Percentiles rank a stretch among this genome's conserved stretches.
phyloP scores from a whole-genome alignment of 2,888 invertebrate genomes.

The Acanthosepion esculentum region DNA sequence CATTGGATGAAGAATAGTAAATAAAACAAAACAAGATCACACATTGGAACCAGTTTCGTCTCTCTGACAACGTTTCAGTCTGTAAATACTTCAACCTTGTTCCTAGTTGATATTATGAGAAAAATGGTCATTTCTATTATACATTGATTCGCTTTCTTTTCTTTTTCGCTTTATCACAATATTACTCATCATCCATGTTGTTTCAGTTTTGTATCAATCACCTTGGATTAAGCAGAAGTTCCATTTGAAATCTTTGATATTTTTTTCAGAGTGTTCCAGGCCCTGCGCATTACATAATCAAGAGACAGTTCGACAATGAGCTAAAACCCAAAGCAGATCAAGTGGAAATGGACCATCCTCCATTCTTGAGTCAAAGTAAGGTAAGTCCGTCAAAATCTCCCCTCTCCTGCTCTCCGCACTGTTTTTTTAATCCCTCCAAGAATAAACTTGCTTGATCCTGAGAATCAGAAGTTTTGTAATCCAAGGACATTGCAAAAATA shows the following conservation, averaged over 20 bases:
- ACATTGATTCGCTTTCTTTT: too few relatives aligned
- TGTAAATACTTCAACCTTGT: too few relatives aligned
- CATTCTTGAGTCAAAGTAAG: conserved; percentile 74
- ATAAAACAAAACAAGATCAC: too few relatives aligned
- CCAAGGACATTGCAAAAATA: not conserved
- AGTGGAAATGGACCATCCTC: conserved; percentile 74
- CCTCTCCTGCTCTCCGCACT: too few relatives aligned
- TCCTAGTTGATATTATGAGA: too few relatives aligned
- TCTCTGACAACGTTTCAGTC: too few relatives aligned
- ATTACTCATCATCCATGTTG: not conserved
- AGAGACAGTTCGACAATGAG: conserved; percentile 69
- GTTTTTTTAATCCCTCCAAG: not conserved
- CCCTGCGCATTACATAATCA: conserved; percentile 73
- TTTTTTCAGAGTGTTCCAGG: conserved; percentile 71
- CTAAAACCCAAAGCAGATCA: conserved; percentile 72
- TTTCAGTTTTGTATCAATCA: not conserved
- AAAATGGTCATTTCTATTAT: too few relatives aligned
- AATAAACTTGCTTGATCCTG: not conserved
- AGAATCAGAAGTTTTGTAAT: not conserved
- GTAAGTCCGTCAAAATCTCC: conserved; percentile 56
- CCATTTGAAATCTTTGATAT: conserved; percentile 5
- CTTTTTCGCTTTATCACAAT: too few relatives aligned
- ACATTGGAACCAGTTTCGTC: too few relatives aligned
- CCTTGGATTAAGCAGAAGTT: too few relatives aligned
- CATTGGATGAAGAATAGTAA: too few relatives aligned